phyloP scores from a whole-genome alignment of 1,140 invertebrate species.

The Idris sp. region DNA sequence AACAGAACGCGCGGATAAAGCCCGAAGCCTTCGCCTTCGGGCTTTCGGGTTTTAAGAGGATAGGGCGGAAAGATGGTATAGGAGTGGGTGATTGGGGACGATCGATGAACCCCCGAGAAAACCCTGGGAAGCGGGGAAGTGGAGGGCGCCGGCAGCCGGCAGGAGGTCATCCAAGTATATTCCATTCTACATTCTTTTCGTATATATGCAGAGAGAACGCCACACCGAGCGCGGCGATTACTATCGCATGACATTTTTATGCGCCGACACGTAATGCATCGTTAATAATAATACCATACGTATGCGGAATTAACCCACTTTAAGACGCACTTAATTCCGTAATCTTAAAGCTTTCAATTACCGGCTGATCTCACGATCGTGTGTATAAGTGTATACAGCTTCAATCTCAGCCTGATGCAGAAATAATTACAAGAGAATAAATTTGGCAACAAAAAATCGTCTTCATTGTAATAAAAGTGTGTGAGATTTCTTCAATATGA shows the following conservation, averaged over 20 bases:
- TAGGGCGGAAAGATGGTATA: conserved; percentile 68
- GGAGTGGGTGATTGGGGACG: conserved; percentile 74
- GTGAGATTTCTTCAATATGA: too few species aligned
- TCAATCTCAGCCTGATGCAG: too few species aligned
- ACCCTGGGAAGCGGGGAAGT: conserved; percentile 65
- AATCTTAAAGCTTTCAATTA: conserved; percentile 34
- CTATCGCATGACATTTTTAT: conserved; percentile 58
- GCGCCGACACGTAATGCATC: conserved; percentile 46
- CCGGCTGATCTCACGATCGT: too few species aligned
- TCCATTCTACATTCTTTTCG: conserved; percentile 62
- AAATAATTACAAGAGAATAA: too few species aligned
- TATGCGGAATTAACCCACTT: conserved; percentile 58
- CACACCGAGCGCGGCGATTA: conserved; percentile 41
- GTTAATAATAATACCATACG: conserved; percentile 46
- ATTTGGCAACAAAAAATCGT: too few species aligned
- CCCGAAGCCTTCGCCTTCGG: conserved; percentile 39
- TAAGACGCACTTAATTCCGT: conserved; percentile 30
- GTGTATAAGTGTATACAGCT: too few species aligned
- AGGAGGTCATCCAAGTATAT: conserved; percentile 72
- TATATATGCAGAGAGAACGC: conserved; percentile 47
- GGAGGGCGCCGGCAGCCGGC: conserved; percentile 64
- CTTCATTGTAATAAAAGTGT: too few species aligned
- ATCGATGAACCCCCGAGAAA: conserved; percentile 76
- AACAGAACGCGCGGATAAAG: conserved; percentile 43
- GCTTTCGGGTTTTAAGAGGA: conserved; percentile 65